phyloP scores from a whole-genome alignment of 1,140 invertebrate species.

The Saccostrea glomerata region DNA sequence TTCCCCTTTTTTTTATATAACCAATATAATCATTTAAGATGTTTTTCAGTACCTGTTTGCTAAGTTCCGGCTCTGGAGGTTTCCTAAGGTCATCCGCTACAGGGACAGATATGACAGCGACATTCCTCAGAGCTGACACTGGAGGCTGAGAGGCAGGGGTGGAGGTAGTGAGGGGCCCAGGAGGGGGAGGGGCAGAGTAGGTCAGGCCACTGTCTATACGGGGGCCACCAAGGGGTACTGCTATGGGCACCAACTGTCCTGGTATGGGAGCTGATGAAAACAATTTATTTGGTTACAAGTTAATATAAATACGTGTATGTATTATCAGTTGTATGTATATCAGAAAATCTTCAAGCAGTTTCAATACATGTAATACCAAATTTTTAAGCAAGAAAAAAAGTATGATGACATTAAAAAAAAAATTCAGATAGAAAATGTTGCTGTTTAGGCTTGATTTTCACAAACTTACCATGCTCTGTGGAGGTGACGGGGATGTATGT shows the following conservation, averaged over 20 bases:
- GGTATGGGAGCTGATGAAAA: constrained; percentile 62
- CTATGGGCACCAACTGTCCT: constrained; percentile 73
- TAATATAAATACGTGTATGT: too few species aligned
- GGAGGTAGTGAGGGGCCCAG: constrained; percentile 53
- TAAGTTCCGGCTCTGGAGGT: constrained; percentile 61
- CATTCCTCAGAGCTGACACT: constrained; percentile 68
- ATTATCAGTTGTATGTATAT: too few species aligned
- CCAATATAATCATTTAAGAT: constrained; percentile 1
- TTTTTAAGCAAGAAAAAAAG: too few species aligned
- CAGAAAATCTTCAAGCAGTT: too few species aligned
- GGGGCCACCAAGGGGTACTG: constrained; percentile 72
- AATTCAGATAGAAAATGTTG: too few species aligned
- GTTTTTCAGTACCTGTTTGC: constrained; percentile 68
- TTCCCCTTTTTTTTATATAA: neutral
- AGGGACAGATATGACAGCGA: constrained; percentile 69
- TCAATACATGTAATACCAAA: too few species aligned
- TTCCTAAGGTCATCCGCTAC: constrained; percentile 57
- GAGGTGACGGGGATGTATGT: constrained; percentile 67
- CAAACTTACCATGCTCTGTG: constrained; percentile 34
- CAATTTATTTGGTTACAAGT: neutral
- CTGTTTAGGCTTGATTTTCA: too few species aligned
- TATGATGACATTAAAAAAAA: too few species aligned
- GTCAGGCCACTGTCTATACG: constrained; percentile 70
- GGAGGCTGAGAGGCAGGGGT: constrained; percentile 55
- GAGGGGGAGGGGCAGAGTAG: constrained; percentile 45